Base-by-base conservation (phyloP, 2,888 invertebrate species). In the Apamea sordens region DNA sequence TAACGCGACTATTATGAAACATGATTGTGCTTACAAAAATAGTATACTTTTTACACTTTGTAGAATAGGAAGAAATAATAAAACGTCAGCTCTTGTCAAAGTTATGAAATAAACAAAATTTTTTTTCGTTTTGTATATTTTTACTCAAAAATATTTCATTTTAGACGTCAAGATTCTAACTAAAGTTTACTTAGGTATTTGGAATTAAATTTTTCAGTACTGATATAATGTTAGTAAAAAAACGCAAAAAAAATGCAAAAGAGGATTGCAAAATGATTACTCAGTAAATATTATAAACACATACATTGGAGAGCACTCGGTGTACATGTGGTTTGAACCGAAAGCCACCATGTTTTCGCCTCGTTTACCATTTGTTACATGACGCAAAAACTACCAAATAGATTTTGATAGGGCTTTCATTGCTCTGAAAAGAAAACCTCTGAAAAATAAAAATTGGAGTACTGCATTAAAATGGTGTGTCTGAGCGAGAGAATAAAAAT, bases 401-500 rank as follows among this genome's bases (percentile, higher is more conserved):
- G 80, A 75, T 86, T 83, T 86, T 76, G 71, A 75, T 77, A 59
- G 50, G 69, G 75, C 44, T 80, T 77, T 70, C 72, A 77, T 73
- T 73, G 73, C 63, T 73, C 4, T 8, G n/a, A 73, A 85, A 67
- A 24, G 80, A 65, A 80, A 76, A 75, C 74, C 64, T 28, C 87
- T n/a, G n/a, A n/a, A n/a, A n/a, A 70, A 77, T 75, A 61, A 86
- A 74, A 73, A 64, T 56, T 65, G 28, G 56, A 61, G 59, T 28
- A 53, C 36, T 64, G 41, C 68, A 72, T 76, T 83, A 50, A 70
- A 82, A 79, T 68, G 59, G 41, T 84, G n/a, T 72, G 65, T 36
- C 56, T 64, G 70, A 73, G 67, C 13, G 50, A 73, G 64, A 78
- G 6, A 73, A 79, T 76, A 65, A 80, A 69, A 86, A 85, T 68